Evolutionary conservation across 2,797 vertebrate species (phyloP).

Genomic region (Lagorchestes hirsutus): DNA sequence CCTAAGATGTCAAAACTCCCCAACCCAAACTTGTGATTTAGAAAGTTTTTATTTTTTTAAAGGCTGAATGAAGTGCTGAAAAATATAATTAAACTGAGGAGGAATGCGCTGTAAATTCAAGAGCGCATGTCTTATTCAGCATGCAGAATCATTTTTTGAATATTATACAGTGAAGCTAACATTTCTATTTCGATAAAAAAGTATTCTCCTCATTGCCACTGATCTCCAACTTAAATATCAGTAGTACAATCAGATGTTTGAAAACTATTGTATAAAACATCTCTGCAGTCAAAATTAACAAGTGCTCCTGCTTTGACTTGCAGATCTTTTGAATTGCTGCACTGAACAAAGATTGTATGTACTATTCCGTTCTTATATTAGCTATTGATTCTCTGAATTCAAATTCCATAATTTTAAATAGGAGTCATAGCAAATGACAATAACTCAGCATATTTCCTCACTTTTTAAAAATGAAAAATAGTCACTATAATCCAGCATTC

Average conservation of each 20-base stretch:
- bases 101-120: slow-evolving; percentile 39
- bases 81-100: slow-evolving; percentile 46
- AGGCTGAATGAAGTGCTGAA: neutral
- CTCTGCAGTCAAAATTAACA: neutral
- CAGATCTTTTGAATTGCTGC: slow-evolving; percentile 11
- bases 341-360: neutral
- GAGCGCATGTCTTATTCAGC: slow-evolving; percentile 20
- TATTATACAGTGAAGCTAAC: slow-evolving; percentile 21
- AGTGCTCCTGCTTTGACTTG: neutral
- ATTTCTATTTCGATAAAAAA: slow-evolving; percentile 13
- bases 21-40: slow-evolving; percentile 34
- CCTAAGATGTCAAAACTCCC: neutral
- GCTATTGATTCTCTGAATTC: slow-evolving; percentile 12
- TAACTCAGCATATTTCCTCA: neutral
- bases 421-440: slow-evolving; percentile 39
- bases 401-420: slow-evolving; percentile 14
- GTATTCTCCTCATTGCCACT: slow-evolving; percentile 21
- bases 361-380: slow-evolving; percentile 9
- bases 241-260: neutral
- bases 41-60: slow-evolving; percentile 7
- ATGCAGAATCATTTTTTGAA: slow-evolving; percentile 52
- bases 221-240: slow-evolving; percentile 25
- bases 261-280: neutral
- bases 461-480: slow-evolving; percentile 5
- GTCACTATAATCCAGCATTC: neutral